Conservation (phyloP, 2,888 invertebrate genomes). For the Cryptophagus acutangulus region DNA sequence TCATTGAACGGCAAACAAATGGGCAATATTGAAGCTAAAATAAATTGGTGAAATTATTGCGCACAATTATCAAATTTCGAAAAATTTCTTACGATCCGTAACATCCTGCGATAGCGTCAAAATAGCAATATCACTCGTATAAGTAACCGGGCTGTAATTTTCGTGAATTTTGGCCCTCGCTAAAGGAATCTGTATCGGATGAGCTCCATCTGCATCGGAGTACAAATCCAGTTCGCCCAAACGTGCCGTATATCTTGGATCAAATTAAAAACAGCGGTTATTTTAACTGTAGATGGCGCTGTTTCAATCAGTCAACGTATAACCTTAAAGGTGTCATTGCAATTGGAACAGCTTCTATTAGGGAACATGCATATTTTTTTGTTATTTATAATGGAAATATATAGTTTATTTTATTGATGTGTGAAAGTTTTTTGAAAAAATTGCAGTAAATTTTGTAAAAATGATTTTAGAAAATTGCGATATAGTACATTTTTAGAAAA, state of each 20-base stretch:
- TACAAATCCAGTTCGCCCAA: conserved; percentile 74
- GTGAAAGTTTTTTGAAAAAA: too few relatives aligned
- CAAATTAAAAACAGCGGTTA: conserved; percentile 1
- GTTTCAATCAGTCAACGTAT: conserved; percentile 6
- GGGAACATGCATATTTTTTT: too few relatives aligned
- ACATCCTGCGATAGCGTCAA: conserved; percentile 52
- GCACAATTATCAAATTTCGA: conserved; percentile 3
- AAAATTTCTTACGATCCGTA: conserved; percentile 40
- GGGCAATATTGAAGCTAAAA: conserved; percentile 62
- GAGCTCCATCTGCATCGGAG: conserved; percentile 58
- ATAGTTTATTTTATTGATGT: too few relatives aligned
- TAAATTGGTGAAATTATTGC: conserved; percentile 8
- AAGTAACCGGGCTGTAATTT: conserved; percentile 57
- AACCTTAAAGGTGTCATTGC: too few relatives aligned
- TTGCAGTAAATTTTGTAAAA: too few relatives aligned
- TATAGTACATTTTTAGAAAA: neutral
- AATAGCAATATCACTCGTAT: conserved; percentile 75
- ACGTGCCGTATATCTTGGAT: conserved; percentile 60
- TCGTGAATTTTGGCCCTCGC: conserved; percentile 62
- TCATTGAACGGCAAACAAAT: conserved; percentile 67
- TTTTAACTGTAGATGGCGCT: conserved; percentile 3
- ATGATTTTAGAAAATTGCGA: too few relatives aligned
- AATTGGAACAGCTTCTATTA: too few relatives aligned
- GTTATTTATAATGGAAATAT: too few relatives aligned
- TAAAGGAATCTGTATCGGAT: conserved; percentile 59